Percentiles rank a stretch among this genome's conserved stretches.
Conservation (phyloP, 2,113 vertebrate species). For the Cebus imitator region DNA sequence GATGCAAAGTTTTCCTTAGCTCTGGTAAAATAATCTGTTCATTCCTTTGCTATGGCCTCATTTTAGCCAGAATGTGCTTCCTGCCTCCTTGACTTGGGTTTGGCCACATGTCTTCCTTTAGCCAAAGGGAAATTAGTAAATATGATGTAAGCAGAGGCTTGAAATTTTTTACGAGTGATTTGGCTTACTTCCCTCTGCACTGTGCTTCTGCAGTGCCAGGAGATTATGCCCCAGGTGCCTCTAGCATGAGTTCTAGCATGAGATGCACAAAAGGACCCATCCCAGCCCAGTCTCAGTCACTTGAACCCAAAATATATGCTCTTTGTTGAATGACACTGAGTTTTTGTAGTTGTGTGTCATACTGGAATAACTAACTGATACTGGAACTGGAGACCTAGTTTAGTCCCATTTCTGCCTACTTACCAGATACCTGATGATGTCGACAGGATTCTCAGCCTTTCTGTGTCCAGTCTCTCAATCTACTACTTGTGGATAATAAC, state of each 20-base stretch:
- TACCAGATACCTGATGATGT: neutral
- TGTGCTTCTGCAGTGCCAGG: neutral
- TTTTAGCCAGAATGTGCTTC: neutral
- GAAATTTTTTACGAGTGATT: neutral
- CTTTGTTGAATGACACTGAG: neutral
- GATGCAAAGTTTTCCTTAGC: neutral
- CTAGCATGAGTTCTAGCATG: neutral
- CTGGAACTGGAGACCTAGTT: neutral
- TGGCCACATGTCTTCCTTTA: neutral
- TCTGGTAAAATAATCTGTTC: neutral
- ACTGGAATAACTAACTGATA: neutral
- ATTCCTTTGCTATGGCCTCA: neutral
- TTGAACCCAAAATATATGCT: neutral
- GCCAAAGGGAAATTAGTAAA: neutral
- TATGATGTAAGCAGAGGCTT: neutral
- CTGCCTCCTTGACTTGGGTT: neutral
- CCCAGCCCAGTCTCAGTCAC: neutral
- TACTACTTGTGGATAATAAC: neutral
- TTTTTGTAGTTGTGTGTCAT: neutral
- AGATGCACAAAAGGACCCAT: neutral
- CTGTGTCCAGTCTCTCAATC: neutral
- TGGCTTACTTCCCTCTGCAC: neutral
- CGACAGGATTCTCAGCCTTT: neutral
- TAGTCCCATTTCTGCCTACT: neutral
- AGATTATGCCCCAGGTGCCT: neutral